Conservation (phyloP, 2,888 invertebrate genomes). For the Zygaena filipendulae region DNA sequence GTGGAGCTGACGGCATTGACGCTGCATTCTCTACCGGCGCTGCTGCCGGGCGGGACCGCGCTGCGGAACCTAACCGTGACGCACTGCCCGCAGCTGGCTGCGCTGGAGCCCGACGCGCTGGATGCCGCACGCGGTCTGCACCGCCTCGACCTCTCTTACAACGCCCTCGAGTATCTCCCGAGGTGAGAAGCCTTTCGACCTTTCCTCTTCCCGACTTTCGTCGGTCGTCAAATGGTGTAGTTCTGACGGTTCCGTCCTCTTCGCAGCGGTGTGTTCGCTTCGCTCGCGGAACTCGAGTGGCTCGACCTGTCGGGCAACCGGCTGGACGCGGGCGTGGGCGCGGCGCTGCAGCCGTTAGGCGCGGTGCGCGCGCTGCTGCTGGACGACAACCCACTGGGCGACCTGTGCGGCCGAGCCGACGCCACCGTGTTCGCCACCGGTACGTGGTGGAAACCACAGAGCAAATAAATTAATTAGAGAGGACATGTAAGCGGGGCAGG, state of each 20-base stretch:
- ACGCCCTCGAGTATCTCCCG: constrained; percentile 13
- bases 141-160: constrained; percentile 13
- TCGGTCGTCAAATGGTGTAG: no score
- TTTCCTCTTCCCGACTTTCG: no score
- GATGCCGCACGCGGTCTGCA: constrained; percentile 10
- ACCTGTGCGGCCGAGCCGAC: constrained; percentile 15
- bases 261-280: constrained; percentile 12
- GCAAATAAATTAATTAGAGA: no score
- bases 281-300: constrained; percentile 11
- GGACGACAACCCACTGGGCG: constrained; percentile 21
- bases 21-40: constrained; percentile 5
- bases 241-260: no score
- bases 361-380: constrained; percentile 15
- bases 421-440: constrained; percentile 8
- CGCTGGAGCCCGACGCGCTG: constrained; percentile 13
- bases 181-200: constrained; percentile 8
- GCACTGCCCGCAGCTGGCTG: constrained; percentile 4
- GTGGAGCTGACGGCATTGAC: constrained; percentile 1
- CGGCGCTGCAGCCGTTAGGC: constrained; percentile 10
- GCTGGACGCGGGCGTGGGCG: constrained; percentile 12
- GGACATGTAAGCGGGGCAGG: no score
- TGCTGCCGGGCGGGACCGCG: constrained; percentile 8
- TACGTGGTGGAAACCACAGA: no score
- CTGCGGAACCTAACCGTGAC: constrained; percentile 9
- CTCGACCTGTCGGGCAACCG: constrained; percentile 12